Evolutionary conservation across 2,797 vertebrate genomes (phyloP).

Genomic region (Scyliorhinus canicula): DNA sequence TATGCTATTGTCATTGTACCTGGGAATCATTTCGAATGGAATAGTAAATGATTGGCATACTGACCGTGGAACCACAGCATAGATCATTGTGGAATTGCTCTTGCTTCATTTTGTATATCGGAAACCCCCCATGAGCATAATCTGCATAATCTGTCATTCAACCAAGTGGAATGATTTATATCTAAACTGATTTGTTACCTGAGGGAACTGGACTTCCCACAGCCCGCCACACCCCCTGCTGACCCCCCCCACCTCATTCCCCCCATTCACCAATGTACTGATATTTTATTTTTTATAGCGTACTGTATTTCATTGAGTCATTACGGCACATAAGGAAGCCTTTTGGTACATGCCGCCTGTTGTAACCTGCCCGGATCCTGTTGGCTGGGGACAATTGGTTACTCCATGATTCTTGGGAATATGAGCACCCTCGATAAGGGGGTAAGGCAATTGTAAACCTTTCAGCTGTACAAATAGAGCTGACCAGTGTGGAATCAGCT

Average conservation of each 20-base stretch:
- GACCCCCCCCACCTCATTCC: too few species aligned
- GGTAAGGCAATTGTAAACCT: too few species aligned
- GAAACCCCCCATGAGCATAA: neutral
- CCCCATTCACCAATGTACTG: neutral
- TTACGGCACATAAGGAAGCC: neutral
- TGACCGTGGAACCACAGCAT: neutral
- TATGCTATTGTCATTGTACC: neutral
- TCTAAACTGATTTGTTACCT: neutral
- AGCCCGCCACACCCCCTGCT: too few species aligned
- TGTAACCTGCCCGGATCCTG: too few species aligned
- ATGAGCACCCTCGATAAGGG: too few species aligned
- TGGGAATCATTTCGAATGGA: neutral
- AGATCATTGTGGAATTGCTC: neutral
- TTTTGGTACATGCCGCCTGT: neutral
- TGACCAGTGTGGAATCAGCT: too few species aligned
- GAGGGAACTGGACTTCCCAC: neutral
- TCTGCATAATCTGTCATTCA: neutral
- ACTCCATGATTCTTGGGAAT: too few species aligned
- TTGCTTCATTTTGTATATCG: neutral
- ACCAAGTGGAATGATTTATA: neutral
- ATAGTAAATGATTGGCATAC: neutral
- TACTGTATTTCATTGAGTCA: neutral
- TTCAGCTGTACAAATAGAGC: too few species aligned
- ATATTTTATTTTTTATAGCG: neutral
- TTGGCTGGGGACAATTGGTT: too few species aligned